Conservation (phyloP, 1,140 invertebrate genomes). For the Sinonovacula constricta region DNA sequence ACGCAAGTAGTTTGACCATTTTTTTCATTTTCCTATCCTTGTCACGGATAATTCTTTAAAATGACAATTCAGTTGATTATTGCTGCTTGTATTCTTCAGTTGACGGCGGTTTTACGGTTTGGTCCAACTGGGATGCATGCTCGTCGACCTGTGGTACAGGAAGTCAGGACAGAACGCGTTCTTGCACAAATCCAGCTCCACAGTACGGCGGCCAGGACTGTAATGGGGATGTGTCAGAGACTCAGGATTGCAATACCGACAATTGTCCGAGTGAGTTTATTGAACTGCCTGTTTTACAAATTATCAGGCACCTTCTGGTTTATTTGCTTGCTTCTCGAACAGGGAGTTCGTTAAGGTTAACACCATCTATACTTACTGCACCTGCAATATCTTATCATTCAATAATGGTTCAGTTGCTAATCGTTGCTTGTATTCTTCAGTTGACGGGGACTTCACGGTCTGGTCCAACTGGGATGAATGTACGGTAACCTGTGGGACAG, state of each 20-base stretch:
- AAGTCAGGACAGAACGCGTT: neutral
- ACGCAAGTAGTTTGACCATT: too few species aligned
- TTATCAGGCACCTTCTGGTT: neutral
- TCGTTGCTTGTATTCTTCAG: neutral
- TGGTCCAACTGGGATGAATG: constrained; percentile 21
- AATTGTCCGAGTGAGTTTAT: neutral
- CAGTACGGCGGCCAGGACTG: neutral
- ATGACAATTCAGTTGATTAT: too few species aligned
- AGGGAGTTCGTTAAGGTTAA: neutral
- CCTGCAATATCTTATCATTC: too few species aligned
- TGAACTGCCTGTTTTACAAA: neutral
- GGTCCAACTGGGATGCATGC: neutral
- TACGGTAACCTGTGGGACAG: constrained; percentile 28
- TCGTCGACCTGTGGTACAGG: neutral
- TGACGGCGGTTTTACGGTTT: constrained; percentile 5
- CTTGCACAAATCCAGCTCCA: constrained; percentile 6
- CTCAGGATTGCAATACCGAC: neutral
- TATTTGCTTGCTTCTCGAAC: neutral
- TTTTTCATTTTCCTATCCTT: too few species aligned
- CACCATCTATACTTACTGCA: neutral
- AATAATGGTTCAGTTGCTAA: too few species aligned
- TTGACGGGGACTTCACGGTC: constrained; percentile 25
- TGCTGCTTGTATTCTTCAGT: neutral
- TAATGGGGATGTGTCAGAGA: neutral
- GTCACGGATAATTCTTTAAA: too few species aligned